A percentile compares a stretch with the other conserved stretches of the same genome.
Conservation (phyloP, 2,888 invertebrate species). For the Brenthis ino region DNA sequence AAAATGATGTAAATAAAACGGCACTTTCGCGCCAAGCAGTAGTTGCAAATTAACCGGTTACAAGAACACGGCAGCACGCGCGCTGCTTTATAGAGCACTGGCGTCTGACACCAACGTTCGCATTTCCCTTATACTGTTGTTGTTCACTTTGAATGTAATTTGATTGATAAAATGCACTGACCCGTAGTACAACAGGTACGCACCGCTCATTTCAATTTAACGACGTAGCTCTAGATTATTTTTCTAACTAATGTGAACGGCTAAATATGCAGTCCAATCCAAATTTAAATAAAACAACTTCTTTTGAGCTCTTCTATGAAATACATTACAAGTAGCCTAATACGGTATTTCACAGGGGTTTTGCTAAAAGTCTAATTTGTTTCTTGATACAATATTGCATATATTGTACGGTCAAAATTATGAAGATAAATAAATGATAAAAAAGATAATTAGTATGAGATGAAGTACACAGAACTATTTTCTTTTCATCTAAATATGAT, state of each 20-base stretch:
- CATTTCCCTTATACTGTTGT: slow-evolving; percentile 47
- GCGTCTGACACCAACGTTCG: slow-evolving; percentile 42
- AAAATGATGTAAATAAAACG: slow-evolving; percentile 39
- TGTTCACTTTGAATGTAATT: slow-evolving; percentile 36
- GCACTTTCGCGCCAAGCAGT: slow-evolving; percentile 67
- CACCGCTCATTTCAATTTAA: slow-evolving; percentile 21
- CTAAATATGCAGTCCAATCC: not conserved
- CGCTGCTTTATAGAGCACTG: slow-evolving; percentile 59
- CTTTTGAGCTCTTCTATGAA: too few species aligned
- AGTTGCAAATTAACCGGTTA: slow-evolving; percentile 48
- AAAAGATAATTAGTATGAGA: too few species aligned
- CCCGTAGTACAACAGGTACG: slow-evolving; percentile 26
- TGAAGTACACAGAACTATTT: too few species aligned
- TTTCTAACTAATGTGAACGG: slow-evolving; percentile 1
- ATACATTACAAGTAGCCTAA: too few species aligned
- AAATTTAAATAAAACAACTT: too few species aligned
- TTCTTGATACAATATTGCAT: too few species aligned
- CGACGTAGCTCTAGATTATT: slow-evolving; percentile 15
- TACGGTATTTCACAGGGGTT: too few species aligned
- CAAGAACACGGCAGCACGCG: slow-evolving; percentile 60
- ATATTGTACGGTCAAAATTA: too few species aligned
- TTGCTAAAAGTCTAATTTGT: too few species aligned
- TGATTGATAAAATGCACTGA: slow-evolving; percentile 40
- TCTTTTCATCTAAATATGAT: too few species aligned
- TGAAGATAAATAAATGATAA: too few species aligned